Percentiles rank a stretch among this genome's conserved stretches.
phyloP scores from a whole-genome alignment of 2,797 vertebrate species.

The Hoplostethus mediterraneus region DNA sequence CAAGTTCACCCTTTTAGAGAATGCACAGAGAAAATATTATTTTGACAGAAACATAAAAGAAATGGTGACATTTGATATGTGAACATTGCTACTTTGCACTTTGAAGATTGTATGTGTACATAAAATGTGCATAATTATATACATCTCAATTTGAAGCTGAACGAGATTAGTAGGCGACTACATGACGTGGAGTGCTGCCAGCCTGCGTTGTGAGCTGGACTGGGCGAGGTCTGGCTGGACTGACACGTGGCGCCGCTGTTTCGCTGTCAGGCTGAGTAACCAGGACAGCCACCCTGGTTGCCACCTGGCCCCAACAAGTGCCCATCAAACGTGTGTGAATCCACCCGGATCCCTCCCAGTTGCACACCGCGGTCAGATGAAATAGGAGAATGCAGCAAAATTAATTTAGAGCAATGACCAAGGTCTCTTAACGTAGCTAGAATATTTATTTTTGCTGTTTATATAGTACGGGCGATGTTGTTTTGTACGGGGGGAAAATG shows the following conservation, averaged over 20 bases:
- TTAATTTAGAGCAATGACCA: slow-evolving; percentile 62
- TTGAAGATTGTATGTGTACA: slow-evolving; percentile 47
- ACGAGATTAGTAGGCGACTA: slow-evolving; percentile 68
- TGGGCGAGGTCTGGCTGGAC: slow-evolving; percentile 57
- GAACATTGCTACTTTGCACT: slow-evolving; percentile 69
- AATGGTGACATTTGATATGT: slow-evolving; percentile 4
- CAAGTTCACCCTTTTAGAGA: not conserved
- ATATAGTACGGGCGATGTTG: slow-evolving; percentile 16
- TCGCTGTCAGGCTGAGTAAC: slow-evolving; percentile 59
- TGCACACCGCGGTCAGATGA: slow-evolving; percentile 38
- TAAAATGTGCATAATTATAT: slow-evolving; percentile 53
- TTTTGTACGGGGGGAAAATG: slow-evolving; percentile 23
- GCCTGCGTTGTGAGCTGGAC: slow-evolving; percentile 66
- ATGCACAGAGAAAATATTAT: slow-evolving; percentile 42
- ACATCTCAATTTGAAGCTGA: slow-evolving; percentile 58
- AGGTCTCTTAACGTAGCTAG: slow-evolving; percentile 65
- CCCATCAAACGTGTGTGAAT: slow-evolving; percentile 28
- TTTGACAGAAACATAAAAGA: slow-evolving; percentile 29
- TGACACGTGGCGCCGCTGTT: slow-evolving; percentile 46
- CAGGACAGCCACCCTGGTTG: slow-evolving; percentile 76
- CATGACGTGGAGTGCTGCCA: slow-evolving; percentile 46
- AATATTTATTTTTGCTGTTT: slow-evolving; percentile 19
- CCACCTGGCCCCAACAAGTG: slow-evolving; percentile 47
- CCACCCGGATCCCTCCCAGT: slow-evolving; percentile 56
- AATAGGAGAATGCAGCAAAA: not conserved